A percentile compares a stretch with the other conserved stretches of the same genome.
These are phyloP conservation scores for Apteryx owenii DNA, from an alignment of 2,113 vertebrate genomes.

Conservation along the genomic window DNA sequence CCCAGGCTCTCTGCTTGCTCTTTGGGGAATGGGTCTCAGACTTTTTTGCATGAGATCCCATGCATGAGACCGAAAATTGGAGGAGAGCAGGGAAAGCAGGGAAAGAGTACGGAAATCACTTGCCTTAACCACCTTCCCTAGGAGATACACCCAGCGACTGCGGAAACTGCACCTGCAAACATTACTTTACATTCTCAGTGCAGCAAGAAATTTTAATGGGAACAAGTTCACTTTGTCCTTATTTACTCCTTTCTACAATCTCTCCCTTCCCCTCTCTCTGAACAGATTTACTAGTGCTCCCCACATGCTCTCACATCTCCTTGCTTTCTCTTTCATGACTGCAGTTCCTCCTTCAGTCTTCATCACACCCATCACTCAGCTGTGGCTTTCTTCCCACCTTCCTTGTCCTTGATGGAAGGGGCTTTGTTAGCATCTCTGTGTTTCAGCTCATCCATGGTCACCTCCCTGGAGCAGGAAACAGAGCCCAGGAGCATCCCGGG, in stretches of 20 bases:
- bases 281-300: background rate
- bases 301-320: background rate
- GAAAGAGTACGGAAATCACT: background rate
- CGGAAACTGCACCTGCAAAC: background rate
- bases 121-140: background rate
- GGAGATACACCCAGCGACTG: background rate
- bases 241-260: background rate
- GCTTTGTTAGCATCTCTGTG: background rate
- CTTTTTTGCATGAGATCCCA: background rate
- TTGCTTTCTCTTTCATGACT: background rate
- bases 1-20: background rate
- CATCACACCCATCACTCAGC: background rate
- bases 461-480: background rate
- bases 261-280: background rate
- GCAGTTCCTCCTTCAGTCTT: background rate
- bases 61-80: rapidly evolving
- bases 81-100: background rate
- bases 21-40: background rate
- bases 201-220: background rate
- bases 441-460: background rate
- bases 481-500: background rate
- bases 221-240: too few species aligned
- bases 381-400: too few species aligned
- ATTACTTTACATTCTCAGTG: background rate
- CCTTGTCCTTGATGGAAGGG: background rate